Evolutionary conservation across 2,888 invertebrate species (phyloP).

Genomic region (Caenorhabditis macrosperma): DNA sequence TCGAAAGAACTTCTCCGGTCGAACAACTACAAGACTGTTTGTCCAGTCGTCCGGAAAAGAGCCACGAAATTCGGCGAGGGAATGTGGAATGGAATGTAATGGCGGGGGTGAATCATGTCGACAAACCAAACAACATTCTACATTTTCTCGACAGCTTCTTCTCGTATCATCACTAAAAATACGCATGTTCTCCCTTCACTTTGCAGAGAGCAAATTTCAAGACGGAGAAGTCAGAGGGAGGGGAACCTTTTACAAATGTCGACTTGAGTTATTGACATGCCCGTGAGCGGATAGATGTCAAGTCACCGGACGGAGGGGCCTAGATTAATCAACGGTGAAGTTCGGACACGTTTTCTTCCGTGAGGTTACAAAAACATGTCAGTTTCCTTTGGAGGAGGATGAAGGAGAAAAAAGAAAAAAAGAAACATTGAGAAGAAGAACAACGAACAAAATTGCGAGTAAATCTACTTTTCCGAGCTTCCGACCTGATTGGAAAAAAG

Average conservation of each 20-base stretch:
- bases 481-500: slow-evolving; percentile 57
- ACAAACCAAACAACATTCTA: slow-evolving; percentile 23
- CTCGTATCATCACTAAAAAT: slow-evolving; percentile 38
- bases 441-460: slow-evolving; percentile 49
- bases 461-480: slow-evolving; percentile 50
- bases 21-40: slow-evolving; percentile 1
- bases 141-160: slow-evolving; percentile 15
- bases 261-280: slow-evolving; percentile 54
- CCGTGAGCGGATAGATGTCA: neutral
- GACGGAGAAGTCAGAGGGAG: neutral
- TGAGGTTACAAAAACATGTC: neutral
- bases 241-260: slow-evolving; percentile 45
- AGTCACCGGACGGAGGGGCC: neutral
- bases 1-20: neutral
- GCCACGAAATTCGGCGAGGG: neutral
- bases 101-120: slow-evolving; percentile 18
- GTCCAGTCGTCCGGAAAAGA: neutral
- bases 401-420: slow-evolving; percentile 10
- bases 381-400: neutral
- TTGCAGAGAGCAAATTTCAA: neutral
- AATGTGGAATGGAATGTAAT: too few species aligned
- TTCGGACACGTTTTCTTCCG: neutral
- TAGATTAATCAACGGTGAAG: slow-evolving; percentile 34
- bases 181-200: slow-evolving; percentile 8
- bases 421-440: slow-evolving; percentile 32